A percentile compares a stretch with the other conserved stretches of the same genome.
phyloP scores from a whole-genome alignment of 2,888 invertebrate genomes.

The Calameuta filiformis region DNA sequence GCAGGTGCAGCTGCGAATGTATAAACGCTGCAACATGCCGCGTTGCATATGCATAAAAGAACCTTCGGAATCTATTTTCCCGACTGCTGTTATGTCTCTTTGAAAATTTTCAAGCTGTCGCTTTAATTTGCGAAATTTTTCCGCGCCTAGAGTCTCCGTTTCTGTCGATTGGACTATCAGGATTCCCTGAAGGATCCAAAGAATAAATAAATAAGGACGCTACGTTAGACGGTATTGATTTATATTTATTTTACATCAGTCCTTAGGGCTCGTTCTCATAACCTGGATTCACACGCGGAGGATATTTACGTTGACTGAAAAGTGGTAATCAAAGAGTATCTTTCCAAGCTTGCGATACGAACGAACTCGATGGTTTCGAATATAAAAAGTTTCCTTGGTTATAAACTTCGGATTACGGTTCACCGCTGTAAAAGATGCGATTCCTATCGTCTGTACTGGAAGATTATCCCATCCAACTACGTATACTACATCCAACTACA shows the following conservation, averaged over 20 bases:
- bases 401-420: neutral
- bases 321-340: neutral
- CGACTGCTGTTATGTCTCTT: neutral
- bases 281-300: neutral
- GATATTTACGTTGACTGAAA: neutral
- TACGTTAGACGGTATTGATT: too few relatives aligned
- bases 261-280: neutral
- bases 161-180: neutral
- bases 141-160: neutral
- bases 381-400: conserved; percentile 1
- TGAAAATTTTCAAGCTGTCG: neutral
- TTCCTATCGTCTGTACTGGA: neutral
- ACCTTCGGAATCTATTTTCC: neutral
- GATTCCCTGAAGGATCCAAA: neutral
- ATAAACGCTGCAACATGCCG: conserved; percentile 26
- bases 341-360: neutral
- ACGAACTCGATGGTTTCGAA: neutral
- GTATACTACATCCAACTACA: too few relatives aligned
- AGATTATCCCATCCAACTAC: neutral
- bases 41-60: conserved; percentile 27
- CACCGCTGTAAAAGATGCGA: neutral
- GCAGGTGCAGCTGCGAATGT: conserved; percentile 13
- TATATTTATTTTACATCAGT: neutral
- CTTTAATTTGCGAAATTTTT: neutral
- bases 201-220: neutral